Conservation (phyloP, 2,888 invertebrate species). For the Stratiomys singularior region DNA sequence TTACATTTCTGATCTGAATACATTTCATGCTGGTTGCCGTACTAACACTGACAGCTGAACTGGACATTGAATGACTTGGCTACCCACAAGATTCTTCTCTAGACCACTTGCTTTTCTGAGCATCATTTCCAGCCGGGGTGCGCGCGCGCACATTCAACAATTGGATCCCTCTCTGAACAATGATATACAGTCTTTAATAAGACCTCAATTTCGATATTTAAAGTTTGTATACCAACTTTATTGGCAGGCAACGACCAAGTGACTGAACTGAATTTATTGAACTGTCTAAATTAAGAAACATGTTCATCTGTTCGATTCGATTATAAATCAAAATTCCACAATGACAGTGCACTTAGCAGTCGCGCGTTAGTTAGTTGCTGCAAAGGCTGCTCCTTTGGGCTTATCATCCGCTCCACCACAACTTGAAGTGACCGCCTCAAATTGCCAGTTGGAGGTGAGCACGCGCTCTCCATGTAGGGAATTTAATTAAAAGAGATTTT, state of each 20-base stretch:
- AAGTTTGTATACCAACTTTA: background rate
- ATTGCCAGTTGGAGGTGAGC: constrained; percentile 45
- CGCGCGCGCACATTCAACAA: background rate
- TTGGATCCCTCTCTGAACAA: background rate
- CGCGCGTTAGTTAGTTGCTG: background rate
- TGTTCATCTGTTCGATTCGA: constrained; percentile 37
- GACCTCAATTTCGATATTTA: constrained; percentile 15
- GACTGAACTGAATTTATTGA: constrained; percentile 34
- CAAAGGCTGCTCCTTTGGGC: background rate
- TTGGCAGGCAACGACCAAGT: constrained; percentile 5
- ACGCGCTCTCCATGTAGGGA: constrained; percentile 47
- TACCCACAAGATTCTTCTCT: constrained; percentile 28
- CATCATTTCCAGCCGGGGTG: background rate
- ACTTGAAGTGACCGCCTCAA: constrained; percentile 22
- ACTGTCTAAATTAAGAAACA: constrained; percentile 34
- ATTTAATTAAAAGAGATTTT: constrained; percentile 37
- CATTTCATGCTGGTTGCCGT: background rate
- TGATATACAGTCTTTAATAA: constrained; percentile 13
- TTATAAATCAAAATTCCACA: constrained; percentile 45
- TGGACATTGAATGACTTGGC: constrained; percentile 3
- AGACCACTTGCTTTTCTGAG: background rate
- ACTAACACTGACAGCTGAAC: background rate
- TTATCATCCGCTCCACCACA: background rate
- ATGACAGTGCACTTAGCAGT: constrained; percentile 42
- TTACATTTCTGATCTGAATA: background rate